Percentiles rank a stretch among this genome's conserved stretches.
Evolutionary conservation across 1,140 invertebrate genomes (phyloP).

Genomic region (Aphelenchoides fujianensis): DNA sequence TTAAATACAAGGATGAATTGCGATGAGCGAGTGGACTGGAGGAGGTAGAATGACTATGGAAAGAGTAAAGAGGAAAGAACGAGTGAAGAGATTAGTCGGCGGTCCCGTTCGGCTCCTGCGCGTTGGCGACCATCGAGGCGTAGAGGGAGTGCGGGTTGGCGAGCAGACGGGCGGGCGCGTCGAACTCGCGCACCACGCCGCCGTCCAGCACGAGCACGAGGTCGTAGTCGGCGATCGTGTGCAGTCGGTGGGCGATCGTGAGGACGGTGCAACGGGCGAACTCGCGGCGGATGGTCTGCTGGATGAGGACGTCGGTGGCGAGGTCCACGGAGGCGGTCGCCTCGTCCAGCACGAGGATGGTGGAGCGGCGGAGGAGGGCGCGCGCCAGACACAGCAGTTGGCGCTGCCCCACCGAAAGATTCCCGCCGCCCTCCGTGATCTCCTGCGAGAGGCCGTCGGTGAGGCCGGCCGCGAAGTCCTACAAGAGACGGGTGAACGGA

Average conservation of each 20-base stretch:
- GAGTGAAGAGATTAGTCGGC: neutral
- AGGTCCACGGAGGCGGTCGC: slow-evolving; percentile 66
- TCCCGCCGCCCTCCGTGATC: slow-evolving; percentile 61
- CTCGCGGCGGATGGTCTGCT: slow-evolving; percentile 63
- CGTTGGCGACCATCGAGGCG: slow-evolving; percentile 87
- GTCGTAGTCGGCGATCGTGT: slow-evolving; percentile 64
- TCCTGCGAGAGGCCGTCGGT: slow-evolving; percentile 43
- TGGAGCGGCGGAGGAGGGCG: slow-evolving; percentile 66
- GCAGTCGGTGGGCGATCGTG: slow-evolving; percentile 66
- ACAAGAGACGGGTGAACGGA: slow-evolving; percentile 62
- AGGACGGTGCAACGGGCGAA: slow-evolving; percentile 65
- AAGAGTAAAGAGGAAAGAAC: neutral
- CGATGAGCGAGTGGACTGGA: too few relatives aligned
- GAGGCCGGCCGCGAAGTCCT: slow-evolving; percentile 49
- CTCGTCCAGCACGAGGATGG: slow-evolving; percentile 67
- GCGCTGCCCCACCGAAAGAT: slow-evolving; percentile 66
- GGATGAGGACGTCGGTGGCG: slow-evolving; percentile 65
- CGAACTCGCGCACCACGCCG: slow-evolving; percentile 64
- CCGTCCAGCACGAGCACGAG: slow-evolving; percentile 65
- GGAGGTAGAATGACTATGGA: neutral
- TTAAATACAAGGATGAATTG: too few relatives aligned
- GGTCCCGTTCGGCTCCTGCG: slow-evolving; percentile 63
- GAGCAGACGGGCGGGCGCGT: slow-evolving; percentile 66
- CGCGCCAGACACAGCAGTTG: slow-evolving; percentile 68
- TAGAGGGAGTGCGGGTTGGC: slow-evolving; percentile 63